phyloP scores from a whole-genome alignment of 2,888 invertebrate genomes.

The Hirtodrosophila confusa region DNA sequence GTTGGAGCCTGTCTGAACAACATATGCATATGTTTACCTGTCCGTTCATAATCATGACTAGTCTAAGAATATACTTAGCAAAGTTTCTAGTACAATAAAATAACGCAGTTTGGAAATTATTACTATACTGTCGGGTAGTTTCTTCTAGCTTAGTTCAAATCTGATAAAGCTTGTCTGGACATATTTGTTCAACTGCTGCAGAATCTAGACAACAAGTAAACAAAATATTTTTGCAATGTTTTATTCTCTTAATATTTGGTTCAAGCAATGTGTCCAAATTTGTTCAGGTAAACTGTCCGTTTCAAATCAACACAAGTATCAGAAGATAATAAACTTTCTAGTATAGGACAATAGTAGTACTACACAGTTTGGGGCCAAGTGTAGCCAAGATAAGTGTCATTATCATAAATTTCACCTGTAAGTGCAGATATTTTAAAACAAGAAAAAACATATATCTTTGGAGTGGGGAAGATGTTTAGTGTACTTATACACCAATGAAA shows the following conservation, averaged over 20 bases:
- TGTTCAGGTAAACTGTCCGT: constrained; percentile 19
- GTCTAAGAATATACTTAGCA: too few relatives aligned
- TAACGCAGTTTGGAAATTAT: too few relatives aligned
- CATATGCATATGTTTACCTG: too few relatives aligned
- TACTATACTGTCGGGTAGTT: too few relatives aligned
- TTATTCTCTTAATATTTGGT: constrained; percentile 12
- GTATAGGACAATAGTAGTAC: constrained; percentile 1
- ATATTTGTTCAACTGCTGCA: constrained; percentile 5
- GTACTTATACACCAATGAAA: too few relatives aligned
- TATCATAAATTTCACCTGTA: constrained; percentile 48
- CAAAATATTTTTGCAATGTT: constrained; percentile 21
- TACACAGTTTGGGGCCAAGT: constrained; percentile 1
- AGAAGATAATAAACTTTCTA: constrained; percentile 22
- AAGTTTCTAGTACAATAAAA: too few relatives aligned
- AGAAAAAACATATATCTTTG: constrained; percentile 1
- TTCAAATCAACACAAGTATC: constrained; percentile 32
- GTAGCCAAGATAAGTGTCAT: constrained; percentile 47
- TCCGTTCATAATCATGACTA: too few relatives aligned
- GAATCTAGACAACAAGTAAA: constrained; percentile 7
- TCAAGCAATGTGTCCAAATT: neutral
- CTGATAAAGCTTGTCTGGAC: neutral
- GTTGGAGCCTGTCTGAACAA: too few relatives aligned
- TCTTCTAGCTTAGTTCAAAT: too few relatives aligned
- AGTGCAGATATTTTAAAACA: constrained; percentile 53
- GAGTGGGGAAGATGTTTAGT: too few relatives aligned